Evolutionary conservation across 2,113 vertebrate species (phyloP).

Genomic region (Speoplatyrhinus poulsoni): DNA sequence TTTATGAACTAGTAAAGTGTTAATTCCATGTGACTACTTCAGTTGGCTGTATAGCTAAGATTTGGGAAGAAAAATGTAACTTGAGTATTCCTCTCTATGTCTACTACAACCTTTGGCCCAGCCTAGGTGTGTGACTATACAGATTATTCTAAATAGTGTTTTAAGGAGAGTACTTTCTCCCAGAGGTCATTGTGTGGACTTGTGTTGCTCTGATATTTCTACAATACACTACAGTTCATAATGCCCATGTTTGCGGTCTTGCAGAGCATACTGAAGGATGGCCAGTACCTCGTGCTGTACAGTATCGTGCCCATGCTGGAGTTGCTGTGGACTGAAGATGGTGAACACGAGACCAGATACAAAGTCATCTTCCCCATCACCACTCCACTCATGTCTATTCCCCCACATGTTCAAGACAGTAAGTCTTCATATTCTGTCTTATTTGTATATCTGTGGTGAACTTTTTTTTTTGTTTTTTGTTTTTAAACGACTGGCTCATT

Average conservation of each 20-base stretch:
- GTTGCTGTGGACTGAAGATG: slow-evolving; percentile 69
- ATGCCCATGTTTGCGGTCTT: background rate
- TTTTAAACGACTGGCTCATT: background rate
- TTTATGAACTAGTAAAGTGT: too few species aligned
- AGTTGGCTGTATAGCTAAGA: too few species aligned
- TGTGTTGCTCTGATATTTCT: too few species aligned
- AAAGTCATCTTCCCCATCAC: slow-evolving; percentile 72
- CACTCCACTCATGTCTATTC: slow-evolving; percentile 44
- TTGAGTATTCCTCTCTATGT: too few species aligned
- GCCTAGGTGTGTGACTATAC: background rate
- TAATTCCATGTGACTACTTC: too few species aligned
- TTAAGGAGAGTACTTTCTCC: background rate
- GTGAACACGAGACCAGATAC: slow-evolving; percentile 65
- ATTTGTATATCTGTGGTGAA: background rate
- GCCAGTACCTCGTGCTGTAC: slow-evolving; percentile 58
- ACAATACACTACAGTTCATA: background rate
- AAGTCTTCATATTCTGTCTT: slow-evolving; percentile 34
- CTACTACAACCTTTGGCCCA: too few species aligned
- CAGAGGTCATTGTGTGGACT: too few species aligned
- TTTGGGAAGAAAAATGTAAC: background rate
- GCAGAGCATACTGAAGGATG: slow-evolving; percentile 59
- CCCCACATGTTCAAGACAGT: slow-evolving; percentile 58
- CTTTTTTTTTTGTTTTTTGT: too few species aligned
- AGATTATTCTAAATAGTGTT: background rate
- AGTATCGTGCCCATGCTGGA: slow-evolving; percentile 74